phyloP scores from a whole-genome alignment of 2,888 invertebrate genomes.

The Dysmachus trigonus region DNA sequence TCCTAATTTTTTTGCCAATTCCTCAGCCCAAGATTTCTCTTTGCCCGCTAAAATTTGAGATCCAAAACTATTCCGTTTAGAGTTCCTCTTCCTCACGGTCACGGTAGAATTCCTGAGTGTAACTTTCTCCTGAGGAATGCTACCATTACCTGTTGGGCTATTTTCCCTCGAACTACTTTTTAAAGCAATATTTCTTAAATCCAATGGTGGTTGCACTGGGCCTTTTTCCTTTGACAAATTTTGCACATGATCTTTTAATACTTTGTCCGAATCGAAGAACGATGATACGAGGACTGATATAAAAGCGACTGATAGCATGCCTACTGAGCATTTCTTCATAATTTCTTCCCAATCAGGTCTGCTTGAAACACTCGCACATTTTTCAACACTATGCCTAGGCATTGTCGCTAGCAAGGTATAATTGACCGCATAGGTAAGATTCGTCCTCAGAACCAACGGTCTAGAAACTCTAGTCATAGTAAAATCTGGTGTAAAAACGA shows the following conservation, averaged over 20 bases:
- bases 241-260: constrained; percentile 66
- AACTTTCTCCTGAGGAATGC: neutral
- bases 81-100: constrained; percentile 35
- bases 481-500: constrained; percentile 89
- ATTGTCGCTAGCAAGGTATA: constrained; percentile 76
- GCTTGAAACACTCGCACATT: constrained; percentile 74
- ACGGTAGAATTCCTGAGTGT: neutral
- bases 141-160: neutral
- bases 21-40: constrained; percentile 52
- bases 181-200: constrained; percentile 66
- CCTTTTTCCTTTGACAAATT: constrained; percentile 67
- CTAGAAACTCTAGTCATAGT: constrained; percentile 78
- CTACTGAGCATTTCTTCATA: constrained; percentile 72
- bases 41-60: constrained; percentile 6
- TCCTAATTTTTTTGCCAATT: constrained; percentile 51
- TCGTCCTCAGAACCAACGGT: constrained; percentile 71
- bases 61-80: constrained; percentile 39
- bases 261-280: constrained; percentile 76
- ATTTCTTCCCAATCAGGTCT: constrained; percentile 81
- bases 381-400: constrained; percentile 70
- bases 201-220: constrained; percentile 70
- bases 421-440: constrained; percentile 70
- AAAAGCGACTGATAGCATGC: constrained; percentile 71
- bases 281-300: constrained; percentile 74
- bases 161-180: constrained; percentile 25